These are phyloP conservation scores for Eupithecia abbreviata DNA, from an alignment of 2,888 invertebrate genomes.

Conservation along the genomic window DNA sequence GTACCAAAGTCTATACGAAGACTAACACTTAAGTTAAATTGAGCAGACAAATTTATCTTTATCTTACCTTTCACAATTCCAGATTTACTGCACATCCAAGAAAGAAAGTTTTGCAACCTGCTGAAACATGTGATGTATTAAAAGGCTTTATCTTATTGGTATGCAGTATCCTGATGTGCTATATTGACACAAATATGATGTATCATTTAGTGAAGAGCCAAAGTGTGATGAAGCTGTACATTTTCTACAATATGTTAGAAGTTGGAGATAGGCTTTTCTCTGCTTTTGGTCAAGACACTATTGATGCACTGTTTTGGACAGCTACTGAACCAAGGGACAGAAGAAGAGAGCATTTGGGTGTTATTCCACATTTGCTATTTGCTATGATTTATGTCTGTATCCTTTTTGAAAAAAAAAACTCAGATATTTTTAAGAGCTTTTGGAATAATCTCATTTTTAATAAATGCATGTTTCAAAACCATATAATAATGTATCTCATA, in stretches of 20 bases:
- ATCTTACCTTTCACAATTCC: conserved; percentile 45
- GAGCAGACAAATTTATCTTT: neutral
- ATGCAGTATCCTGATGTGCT: conserved; percentile 92
- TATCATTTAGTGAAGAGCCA: conserved; percentile 99
- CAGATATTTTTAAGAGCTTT: neutral
- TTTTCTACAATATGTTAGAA: conserved; percentile 99
- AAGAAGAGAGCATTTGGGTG: conserved; percentile 92
- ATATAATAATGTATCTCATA: no score
- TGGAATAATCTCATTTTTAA: conserved; percentile 14
- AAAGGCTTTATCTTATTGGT: conserved; percentile 95
- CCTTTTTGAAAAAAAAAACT: conserved; percentile 82
- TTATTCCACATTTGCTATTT: conserved; percentile 95
- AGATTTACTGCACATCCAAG: conserved; percentile 67
- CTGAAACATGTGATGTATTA: conserved; percentile 97
- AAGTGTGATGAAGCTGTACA: conserved; percentile 99
- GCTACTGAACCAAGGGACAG: conserved; percentile 96
- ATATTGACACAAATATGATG: conserved; percentile 98
- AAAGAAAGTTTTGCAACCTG: conserved; percentile 89
- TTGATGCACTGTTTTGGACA: conserved; percentile 99
- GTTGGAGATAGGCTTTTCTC: conserved; percentile 98
- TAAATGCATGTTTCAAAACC: conserved; percentile 4
- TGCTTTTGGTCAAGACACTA: conserved; percentile 98
- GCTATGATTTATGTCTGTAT: conserved; percentile 97
- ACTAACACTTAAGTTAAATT: neutral
- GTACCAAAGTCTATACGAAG: conserved; percentile 40